These are phyloP conservation scores for Catostylus mosaicus DNA, from an alignment of 30 jellyfish, hydroid and myxozoan genomes.

Conservation along the genomic window DNA sequence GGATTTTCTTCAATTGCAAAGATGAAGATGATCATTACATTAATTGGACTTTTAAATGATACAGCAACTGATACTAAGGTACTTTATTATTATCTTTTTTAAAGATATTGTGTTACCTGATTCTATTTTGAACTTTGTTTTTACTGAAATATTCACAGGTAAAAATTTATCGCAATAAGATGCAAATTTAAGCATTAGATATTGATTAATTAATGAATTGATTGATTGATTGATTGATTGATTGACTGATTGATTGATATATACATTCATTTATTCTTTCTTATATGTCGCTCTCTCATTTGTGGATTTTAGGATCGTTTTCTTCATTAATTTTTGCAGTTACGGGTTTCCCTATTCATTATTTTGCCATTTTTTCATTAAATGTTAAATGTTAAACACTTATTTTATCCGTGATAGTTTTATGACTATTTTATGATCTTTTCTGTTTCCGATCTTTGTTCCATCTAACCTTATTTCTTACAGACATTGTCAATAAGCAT, in stretches of 20 bases:
- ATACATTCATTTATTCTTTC: too few species aligned
- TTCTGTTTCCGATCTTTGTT: background rate
- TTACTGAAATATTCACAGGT: too few species aligned
- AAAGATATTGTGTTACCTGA: background rate
- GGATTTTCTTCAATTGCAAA: slow-evolving; percentile 10
- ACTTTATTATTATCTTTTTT: background rate
- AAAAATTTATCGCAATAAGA: background rate
- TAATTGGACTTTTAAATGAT: slow-evolving; percentile 7
- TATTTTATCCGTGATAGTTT: background rate
- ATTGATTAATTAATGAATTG: background rate
- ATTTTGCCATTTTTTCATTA: background rate
- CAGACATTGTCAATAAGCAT: slow-evolving; percentile 8
- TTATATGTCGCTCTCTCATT: too few species aligned
- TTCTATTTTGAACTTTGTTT: background rate
- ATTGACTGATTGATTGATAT: background rate
- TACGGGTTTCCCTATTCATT: background rate
- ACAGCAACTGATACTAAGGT: slow-evolving; percentile 11
- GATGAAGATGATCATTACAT: background rate
- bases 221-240: too few species aligned
- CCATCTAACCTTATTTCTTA: too few species aligned
- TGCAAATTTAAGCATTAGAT: background rate
- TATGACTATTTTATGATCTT: background rate
- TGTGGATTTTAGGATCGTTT: background rate
- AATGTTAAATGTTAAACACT: background rate
- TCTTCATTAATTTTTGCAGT: background rate